Base-by-base conservation (phyloP, 2,113 vertebrate genomes). In the Malurus melanocephalus region DNA sequence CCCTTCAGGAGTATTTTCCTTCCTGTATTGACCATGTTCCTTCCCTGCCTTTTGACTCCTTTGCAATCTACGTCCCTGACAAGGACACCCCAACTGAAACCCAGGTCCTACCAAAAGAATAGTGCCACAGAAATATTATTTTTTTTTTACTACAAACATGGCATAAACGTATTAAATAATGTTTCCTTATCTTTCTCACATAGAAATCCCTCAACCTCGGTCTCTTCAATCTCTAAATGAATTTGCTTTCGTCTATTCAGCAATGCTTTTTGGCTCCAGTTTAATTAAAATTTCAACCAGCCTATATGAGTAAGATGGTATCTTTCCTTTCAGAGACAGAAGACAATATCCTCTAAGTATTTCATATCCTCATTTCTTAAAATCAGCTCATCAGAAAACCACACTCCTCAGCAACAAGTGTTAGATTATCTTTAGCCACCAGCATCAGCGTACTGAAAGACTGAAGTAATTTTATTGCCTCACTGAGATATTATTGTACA, bases 271-370 rank as follows among this genome's bases (percentile, higher is more conserved):
- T 90, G 71, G 90, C 88, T 92, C 4, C 1, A 92, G 90, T 90
- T 94, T 95, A 96, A 96, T 96, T 95, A 96, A 93, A 94, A 94
- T 94, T 94, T 94, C 92, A 90, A 92, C 71, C 80, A 93, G 88
- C 51, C 74, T 69, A 42, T 88, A 93, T 74, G 60, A 94, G 78
- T 80, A 74, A 93, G 92, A 95, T 94, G 42, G 10, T 88, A 95
- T 96, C 95, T 92, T 40, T 53, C 80, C 83, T 93, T 94, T 93
- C 93, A 93, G 43, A 95, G 86, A 93, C 78, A 88, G 92, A 87
- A 95, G 93, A 95, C 95, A 93, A 95, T 95, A 96, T 96, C 92
- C 93, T 94, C 71, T 90, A 93, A 94, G 92, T 95, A 94, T 89
- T 96, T 94, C 62, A 85, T 92, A 95, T 87, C 92, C 93, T 94